Percentiles rank a stretch among this genome's conserved stretches.
These are phyloP conservation scores for Cottus gobio DNA, from an alignment of 2,113 vertebrate genomes.

Conservation along the genomic window DNA sequence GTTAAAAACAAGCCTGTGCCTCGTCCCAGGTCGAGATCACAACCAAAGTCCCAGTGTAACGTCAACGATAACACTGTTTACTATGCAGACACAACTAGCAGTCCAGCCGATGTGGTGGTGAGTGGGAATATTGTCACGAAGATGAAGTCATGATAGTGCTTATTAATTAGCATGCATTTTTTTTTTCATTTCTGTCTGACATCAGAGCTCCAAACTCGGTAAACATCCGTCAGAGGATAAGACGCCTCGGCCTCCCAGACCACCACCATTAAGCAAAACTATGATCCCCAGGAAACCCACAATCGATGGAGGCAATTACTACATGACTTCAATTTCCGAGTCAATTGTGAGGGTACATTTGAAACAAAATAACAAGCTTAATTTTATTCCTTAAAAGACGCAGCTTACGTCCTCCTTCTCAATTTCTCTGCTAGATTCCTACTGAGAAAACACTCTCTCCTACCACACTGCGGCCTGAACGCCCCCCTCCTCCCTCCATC, in stretches of 20 bases:
- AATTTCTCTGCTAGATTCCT: constrained; percentile 18
- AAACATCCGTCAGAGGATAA: not conserved
- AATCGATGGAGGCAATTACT: accelerated
- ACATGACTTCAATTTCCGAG: not conserved
- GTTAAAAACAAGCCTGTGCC: constrained; percentile 36
- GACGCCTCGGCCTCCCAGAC: constrained; percentile 24
- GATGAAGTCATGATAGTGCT: accelerated
- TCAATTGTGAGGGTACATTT: not conserved
- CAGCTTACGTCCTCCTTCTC: not conserved
- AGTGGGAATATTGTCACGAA: not conserved
- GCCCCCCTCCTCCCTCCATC: not conserved
- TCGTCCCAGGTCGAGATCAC: constrained; percentile 23
- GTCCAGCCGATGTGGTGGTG: not conserved
- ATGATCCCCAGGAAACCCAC: not conserved
- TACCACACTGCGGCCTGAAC: not conserved
- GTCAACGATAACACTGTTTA: not conserved
- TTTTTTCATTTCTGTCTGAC: not conserved
- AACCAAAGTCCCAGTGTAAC: not conserved
- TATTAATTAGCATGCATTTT: not conserved
- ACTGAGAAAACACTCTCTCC: not conserved
- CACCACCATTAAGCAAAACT: not conserved
- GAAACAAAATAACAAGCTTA: not conserved
- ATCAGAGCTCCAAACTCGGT: not conserved
- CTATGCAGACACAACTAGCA: not conserved
- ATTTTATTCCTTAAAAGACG: not conserved